Evolutionary conservation across 2,888 invertebrate genomes (phyloP), one percentile per base, ranked within the genome.

Genomic region (Notocelia uddmanniana): DNA sequence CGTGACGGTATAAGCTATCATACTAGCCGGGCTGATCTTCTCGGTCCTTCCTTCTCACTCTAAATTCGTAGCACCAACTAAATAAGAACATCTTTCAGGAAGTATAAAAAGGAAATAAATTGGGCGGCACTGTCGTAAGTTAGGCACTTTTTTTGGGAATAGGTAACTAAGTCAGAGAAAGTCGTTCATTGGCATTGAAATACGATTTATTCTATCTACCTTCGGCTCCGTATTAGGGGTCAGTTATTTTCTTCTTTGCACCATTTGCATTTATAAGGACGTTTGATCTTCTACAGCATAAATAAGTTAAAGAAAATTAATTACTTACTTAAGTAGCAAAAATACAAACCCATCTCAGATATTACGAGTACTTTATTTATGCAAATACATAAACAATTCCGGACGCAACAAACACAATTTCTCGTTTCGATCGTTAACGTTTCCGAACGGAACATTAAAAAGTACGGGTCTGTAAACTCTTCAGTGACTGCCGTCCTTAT

Each of bases 361-460:
- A 45, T 37, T 76, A n/a, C n/a, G n/a, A n/a, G n/a, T n/a, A 69
- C 63, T 69, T 75, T 77, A 76, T 78, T 79, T 78, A 79, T 74
- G 76, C 62, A 77, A 79, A 79, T 76, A 70, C 80, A 78, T 78
- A 77, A 78, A 78, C 70, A 76, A 73, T 73, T 67, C 69, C 69
- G 62, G 68, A 60, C 63, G 21, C 50, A 54, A 60, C 54, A 69
- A 64, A 64, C 59, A 69, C 34, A 69, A 69, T 63, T 55, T 69
- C 69, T 48, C 63, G 60, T 69, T 45, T 31, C 60, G n/a, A 45
- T 54, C 60, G 68, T 69, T 54, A 68, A 69, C 23, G 68, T 62
- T 54, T 59, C 57, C 66, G 55, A 57, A 55, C 57, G 26, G 9
- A 57, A 18, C 66, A 67, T 67, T 71, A 45, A 71, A 67, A 67